phyloP scores from a whole-genome alignment of 2,888 invertebrate genomes.

The Scaptomyza reducta region DNA sequence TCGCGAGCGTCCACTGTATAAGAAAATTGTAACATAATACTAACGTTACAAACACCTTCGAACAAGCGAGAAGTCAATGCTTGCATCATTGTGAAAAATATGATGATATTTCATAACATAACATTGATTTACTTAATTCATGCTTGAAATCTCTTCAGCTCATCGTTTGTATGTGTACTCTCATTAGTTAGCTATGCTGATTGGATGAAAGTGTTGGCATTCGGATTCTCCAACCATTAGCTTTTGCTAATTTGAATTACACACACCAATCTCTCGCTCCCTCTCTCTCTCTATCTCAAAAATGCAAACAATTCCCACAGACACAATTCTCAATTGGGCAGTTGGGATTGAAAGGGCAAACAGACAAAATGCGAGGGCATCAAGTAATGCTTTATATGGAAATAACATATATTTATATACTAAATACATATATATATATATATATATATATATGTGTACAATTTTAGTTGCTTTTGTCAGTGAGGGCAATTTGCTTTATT shows the following conservation, averaged over 20 bases:
- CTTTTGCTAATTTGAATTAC: constrained; percentile 36
- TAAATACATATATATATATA: background rate
- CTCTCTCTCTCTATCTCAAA: constrained; percentile 3
- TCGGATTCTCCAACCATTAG: constrained; percentile 18
- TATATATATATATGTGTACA: background rate
- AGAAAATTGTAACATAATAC: no score
- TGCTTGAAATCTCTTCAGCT: background rate
- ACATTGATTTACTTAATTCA: constrained; percentile 8
- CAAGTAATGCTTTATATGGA: background rate
- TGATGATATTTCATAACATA: background rate
- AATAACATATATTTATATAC: constrained; percentile 27
- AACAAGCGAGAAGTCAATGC: background rate
- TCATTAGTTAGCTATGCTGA: background rate
- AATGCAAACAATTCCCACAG: constrained; percentile 48
- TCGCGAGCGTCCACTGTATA: no score
- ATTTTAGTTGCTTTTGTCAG: constrained; percentile 14
- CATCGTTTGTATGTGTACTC: background rate
- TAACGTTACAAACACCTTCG: no score
- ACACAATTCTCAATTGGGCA: constrained; percentile 36
- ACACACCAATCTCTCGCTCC: background rate
- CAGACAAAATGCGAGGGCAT: constrained; percentile 19
- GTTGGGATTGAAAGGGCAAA: constrained; percentile 29
- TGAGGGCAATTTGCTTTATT: constrained; percentile 75
- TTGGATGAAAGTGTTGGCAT: background rate
- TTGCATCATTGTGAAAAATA: background rate